These are phyloP conservation scores for Athripsodes cinereus DNA, from an alignment of 2,888 invertebrate genomes.

Conservation along the genomic window DNA sequence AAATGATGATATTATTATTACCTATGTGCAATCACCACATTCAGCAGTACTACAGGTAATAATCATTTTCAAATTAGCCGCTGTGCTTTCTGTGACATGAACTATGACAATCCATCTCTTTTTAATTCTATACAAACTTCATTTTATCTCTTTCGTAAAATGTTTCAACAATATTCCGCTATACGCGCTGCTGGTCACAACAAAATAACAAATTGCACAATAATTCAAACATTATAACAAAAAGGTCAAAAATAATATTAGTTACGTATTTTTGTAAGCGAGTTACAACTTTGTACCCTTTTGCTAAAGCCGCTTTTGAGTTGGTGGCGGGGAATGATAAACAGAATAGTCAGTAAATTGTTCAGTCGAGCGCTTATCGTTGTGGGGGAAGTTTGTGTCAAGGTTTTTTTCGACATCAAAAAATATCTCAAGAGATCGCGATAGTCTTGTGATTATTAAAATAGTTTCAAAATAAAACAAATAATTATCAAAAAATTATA, in stretches of 20 bases:
- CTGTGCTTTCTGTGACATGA: neutral
- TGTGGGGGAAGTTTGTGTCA: neutral
- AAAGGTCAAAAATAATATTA: neutral
- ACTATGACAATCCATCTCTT: neutral
- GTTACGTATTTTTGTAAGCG: neutral
- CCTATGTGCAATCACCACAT: neutral
- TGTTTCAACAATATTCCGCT: neutral
- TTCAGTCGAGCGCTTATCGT: neutral
- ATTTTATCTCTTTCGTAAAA: neutral
- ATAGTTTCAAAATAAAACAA: neutral
- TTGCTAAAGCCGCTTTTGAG: neutral
- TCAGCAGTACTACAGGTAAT: neutral
- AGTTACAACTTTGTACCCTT: neutral
- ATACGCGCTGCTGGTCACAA: neutral
- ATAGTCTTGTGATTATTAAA: neutral
- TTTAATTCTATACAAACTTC: neutral
- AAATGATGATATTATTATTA: neutral
- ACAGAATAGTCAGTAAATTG: neutral
- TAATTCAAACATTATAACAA: neutral
- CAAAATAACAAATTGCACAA: neutral
- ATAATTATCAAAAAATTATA: neutral
- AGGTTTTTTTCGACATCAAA: neutral
- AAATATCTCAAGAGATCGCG: neutral
- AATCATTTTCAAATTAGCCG: constrained; percentile 1
- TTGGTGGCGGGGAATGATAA: neutral